Percentiles rank a stretch among this genome's conserved stretches.
phyloP scores from a whole-genome alignment of 2,113 vertebrate species.

The Agelaius tricolor region DNA sequence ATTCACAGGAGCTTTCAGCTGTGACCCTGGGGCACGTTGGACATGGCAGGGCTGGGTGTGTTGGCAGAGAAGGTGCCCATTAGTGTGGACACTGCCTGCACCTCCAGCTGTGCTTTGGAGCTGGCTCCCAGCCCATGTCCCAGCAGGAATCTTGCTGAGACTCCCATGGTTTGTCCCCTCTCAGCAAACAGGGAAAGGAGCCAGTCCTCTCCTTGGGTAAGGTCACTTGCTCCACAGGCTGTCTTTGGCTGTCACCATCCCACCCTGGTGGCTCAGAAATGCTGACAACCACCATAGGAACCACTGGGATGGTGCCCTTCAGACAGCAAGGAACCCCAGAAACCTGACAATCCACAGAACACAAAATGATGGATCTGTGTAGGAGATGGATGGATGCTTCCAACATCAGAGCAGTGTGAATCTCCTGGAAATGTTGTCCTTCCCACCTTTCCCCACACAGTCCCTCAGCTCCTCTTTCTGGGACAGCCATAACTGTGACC shows the following conservation, averaged over 20 bases:
- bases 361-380: background rate
- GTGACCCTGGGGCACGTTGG: background rate
- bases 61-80: background rate
- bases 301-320: background rate
- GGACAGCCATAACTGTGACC: background rate
- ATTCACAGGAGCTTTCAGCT: background rate
- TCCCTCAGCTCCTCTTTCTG: background rate
- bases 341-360: background rate
- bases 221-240: background rate
- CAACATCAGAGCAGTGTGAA: background rate
- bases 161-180: background rate
- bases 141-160: background rate
- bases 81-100: background rate
- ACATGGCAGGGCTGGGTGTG: accelerated
- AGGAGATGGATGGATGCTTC: background rate
- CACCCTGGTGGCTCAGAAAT: background rate
- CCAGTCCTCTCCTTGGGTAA: background rate
- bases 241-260: background rate
- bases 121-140: background rate
- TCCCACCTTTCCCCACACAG: accelerated
- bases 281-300: background rate
- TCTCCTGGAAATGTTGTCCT: background rate
- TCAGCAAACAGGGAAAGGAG: background rate
- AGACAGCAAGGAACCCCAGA: background rate
- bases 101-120: background rate